Evolutionary conservation across 2,797 vertebrate genomes (phyloP).

Genomic region (Chaetodon trifasciatus): DNA sequence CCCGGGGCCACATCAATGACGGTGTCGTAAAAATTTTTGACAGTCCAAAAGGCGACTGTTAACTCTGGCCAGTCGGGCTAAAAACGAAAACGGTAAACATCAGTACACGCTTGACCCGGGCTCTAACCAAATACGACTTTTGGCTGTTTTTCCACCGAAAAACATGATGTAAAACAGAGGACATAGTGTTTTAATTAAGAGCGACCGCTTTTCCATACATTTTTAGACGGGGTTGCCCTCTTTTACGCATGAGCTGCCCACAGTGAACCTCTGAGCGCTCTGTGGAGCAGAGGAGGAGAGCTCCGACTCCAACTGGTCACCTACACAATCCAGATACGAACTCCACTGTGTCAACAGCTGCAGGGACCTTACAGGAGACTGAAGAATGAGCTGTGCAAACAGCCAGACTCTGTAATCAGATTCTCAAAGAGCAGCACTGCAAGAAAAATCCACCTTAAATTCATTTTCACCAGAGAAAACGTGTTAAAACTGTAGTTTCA

Average conservation of each 20-base stretch:
- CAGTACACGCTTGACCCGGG: constrained; percentile 67
- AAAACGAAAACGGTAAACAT: constrained; percentile 79
- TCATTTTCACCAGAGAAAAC: not conserved
- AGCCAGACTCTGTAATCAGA: constrained; percentile 40
- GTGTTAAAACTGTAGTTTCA: not conserved
- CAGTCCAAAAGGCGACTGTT: constrained; percentile 81
- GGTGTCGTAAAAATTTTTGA: constrained; percentile 78
- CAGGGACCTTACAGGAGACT: constrained; percentile 13
- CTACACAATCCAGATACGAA: constrained; percentile 10
- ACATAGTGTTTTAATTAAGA: constrained; percentile 82
- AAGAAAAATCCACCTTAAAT: not conserved
- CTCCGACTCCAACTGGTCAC: constrained; percentile 28
- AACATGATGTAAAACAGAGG: constrained; percentile 75
- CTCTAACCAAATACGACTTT: constrained; percentile 72
- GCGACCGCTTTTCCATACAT: constrained; percentile 63
- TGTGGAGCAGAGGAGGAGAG: constrained; percentile 13
- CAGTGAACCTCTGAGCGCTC: constrained; percentile 42
- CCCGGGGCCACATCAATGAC: constrained; percentile 80
- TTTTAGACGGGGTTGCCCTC: constrained; percentile 63
- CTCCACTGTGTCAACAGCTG: constrained; percentile 46
- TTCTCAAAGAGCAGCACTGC: constrained; percentile 7
- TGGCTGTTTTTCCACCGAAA: constrained; percentile 71
- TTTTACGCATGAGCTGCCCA: constrained; percentile 65
- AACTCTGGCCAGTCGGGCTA: constrained; percentile 71
- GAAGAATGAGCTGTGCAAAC: constrained; percentile 49